These are phyloP conservation scores for Chinchilla lanigera DNA, from an alignment of 2,113 vertebrate species.

Conservation along the genomic window DNA sequence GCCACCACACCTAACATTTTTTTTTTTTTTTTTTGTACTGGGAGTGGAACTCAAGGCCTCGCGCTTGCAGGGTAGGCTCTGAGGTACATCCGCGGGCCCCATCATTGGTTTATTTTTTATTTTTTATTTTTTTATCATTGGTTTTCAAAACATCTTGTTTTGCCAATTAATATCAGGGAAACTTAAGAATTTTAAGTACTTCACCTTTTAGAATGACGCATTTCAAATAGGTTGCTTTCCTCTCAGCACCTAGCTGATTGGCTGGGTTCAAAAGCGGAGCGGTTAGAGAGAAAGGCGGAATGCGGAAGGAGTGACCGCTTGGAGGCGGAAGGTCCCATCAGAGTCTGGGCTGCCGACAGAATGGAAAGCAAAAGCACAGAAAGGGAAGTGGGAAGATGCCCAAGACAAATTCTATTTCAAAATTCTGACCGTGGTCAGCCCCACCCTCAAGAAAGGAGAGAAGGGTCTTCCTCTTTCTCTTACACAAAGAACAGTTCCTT, in stretches of 20 bases:
- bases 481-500: background rate
- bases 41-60: no score
- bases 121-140: no score
- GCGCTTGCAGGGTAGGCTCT: no score
- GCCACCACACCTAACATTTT: background rate
- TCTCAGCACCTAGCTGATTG: background rate
- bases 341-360: background rate
- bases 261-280: background rate
- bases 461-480: slow-evolving; percentile 63
- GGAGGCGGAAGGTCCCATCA: rapidly evolving
- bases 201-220: slow-evolving; percentile 39
- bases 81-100: no score
- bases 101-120: no score
- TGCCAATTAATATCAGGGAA: slow-evolving; percentile 2
- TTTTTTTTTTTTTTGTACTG: no score
- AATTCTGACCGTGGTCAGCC: slow-evolving; percentile 42
- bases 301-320: no score
- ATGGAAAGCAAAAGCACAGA: slow-evolving; percentile 16
- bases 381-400: slow-evolving; percentile 68
- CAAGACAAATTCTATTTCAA: slow-evolving; percentile 69
- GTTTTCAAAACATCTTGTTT: background rate
- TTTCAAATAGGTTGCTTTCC: background rate
- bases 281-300: background rate
- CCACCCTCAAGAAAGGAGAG: slow-evolving; percentile 18
- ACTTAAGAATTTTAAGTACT: background rate